Percentiles rank a stretch among this genome's conserved stretches.
These are phyloP conservation scores for Iguana delicatissima DNA, from an alignment of 2,797 vertebrate species.

Conservation along the genomic window DNA sequence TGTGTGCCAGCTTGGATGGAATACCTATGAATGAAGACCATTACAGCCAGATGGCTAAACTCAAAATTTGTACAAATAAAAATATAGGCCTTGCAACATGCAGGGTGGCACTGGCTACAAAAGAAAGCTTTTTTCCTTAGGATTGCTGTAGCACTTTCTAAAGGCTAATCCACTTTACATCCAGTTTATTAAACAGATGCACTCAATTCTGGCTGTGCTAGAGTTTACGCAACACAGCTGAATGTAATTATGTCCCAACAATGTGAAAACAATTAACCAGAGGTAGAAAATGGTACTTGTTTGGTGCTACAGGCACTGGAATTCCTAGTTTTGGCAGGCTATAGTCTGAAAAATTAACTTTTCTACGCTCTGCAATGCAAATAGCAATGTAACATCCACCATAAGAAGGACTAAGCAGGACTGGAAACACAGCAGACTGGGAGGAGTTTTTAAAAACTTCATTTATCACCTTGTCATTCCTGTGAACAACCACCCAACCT, in stretches of 20 bases:
- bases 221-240: neutral
- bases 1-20: slow-evolving; percentile 60
- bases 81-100: slow-evolving; percentile 46
- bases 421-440: neutral
- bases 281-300: no score
- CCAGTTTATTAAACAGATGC: neutral
- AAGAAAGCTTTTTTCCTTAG: slow-evolving; percentile 25
- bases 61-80: slow-evolving; percentile 49
- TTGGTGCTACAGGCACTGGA: no score
- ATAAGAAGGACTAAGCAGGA: neutral
- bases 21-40: slow-evolving; percentile 35
- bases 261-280: neutral
- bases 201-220: neutral
- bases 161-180: neutral
- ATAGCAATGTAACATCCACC: neutral
- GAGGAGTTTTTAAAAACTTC: no score
- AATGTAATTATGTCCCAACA: neutral
- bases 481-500: no score
- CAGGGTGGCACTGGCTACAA: neutral
- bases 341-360: no score
- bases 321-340: no score
- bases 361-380: neutral
- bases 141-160: slow-evolving; percentile 24
- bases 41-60: slow-evolving; percentile 53
- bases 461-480: no score